Base-by-base conservation (phyloP, 1,140 invertebrate species). In the Pseudomyrmex cubaensis region DNA sequence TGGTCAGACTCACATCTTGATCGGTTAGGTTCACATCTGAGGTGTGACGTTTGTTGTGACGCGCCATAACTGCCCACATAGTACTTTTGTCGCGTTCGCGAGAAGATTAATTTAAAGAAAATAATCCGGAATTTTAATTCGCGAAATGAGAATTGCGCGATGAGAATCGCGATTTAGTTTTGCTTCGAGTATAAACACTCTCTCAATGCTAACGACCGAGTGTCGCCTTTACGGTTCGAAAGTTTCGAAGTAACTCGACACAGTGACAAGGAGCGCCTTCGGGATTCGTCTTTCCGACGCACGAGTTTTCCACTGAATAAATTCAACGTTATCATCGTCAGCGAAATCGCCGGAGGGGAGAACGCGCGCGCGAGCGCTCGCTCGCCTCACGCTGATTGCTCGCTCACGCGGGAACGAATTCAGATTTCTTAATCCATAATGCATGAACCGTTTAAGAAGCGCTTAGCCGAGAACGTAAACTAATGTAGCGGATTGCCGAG, bases 361-460 rank as follows among this genome's bases (percentile, higher is more conserved):
- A 50, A 59, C 57, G 20, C 75, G 76, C 25, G 13, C 44, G 57
- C 54, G 64, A 44, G 78, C 75, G 76, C 25, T 20, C 22, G 57
- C 54, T 57, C 17, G 78, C 63, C 78, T 57, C 57, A 25, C 77
- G 54, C 59, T 72, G 76, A 88, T 85, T 86, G 63, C 61, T 74
- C 83, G 62, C 50, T 83, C 74, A 52, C 78, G 69, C 72, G 52
- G 15, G n/a, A 7, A 8, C 48, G 52, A 89, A 88, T 90, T 90
- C 87, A 88, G 87, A 90, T 90, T 90, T 80, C 87, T 86, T 75
- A 82, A 90, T 90, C 87, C 90, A 90, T 90, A 89, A 90, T 90
- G 84, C 87, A 90, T 90, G 86, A 89, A 84, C 76, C 90, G 87
- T 90, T 90, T 90, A 90, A 90, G 84, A 73, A 88, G 78, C 89